Evolutionary conservation across 23 tunicate species (phyloP), one percentile per base, ranked within the genome.

Genomic region (Diplosoma virens): DNA sequence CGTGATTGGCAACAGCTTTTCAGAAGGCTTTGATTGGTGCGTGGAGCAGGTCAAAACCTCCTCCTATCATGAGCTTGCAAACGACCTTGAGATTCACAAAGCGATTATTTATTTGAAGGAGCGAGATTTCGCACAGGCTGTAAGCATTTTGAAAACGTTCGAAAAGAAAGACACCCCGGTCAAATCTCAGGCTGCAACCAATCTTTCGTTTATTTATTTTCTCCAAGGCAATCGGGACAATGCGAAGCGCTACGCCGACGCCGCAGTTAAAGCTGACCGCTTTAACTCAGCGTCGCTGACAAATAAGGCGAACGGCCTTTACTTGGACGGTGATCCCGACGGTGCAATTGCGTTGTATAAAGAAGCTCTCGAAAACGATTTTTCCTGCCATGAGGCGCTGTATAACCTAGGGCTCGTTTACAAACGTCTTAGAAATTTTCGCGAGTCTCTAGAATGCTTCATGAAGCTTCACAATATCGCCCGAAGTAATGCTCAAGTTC

Each of bases 11-110:
- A 35, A 34, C 30, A 55, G 84, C 0, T 94, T 94, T 55, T 76
- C 95, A 32, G 92, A 81, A 46, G 99, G 99, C 0, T 87, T 94
- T 79, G 99, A 94, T 76, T 94, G 99, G 99, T 94, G 99, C 37
- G 81, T 94, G 30, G 94, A 94, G 22, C 99, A 94, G 80, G 95
- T 94, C 32, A 94, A 94, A 67, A 37, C 47, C 9, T 87, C 95
- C n/a, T 76, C 80, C 30, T 83, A 77, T 55, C 86, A 80, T 33
- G 99, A 87, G 32, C 99, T 94, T 59, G 95, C 91, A 0, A 94
- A 87, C 28, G 99, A 94, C 67, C 75, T 94, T 25, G 99, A 94
- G 75, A 94, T 94, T 67, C 95, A 94, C 80, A 94, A 94, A 72
- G 99, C 99, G 5, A 77, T 94, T 22, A 79, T 84, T 83, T 87